Percentiles rank a stretch among this genome's conserved stretches.
phyloP scores from a whole-genome alignment of 2,113 vertebrate genomes.

The Cettia cetti region DNA sequence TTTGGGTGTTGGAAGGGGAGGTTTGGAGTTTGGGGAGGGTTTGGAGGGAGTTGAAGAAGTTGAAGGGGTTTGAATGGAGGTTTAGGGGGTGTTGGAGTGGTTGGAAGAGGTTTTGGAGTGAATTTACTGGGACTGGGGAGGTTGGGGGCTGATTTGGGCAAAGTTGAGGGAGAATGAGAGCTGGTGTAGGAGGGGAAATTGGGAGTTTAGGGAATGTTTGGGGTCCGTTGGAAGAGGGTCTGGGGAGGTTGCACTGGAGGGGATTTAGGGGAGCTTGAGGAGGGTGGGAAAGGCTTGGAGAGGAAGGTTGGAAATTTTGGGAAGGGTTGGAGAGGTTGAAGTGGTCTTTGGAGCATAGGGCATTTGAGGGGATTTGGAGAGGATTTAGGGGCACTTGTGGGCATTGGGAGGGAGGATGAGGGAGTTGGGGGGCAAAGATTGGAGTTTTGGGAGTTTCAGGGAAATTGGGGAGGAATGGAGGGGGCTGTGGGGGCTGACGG shows the following conservation, averaged over 20 bases:
- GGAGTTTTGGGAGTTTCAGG: not conserved
- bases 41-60: not conserved
- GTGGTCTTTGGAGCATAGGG: not conserved
- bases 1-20: not conserved
- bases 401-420: not conserved
- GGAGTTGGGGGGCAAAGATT: not conserved
- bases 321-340: not conserved
- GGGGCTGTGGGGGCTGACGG: not conserved
- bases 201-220: not conserved
- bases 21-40: not conserved
- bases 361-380: not conserved
- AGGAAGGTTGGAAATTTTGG: not conserved
- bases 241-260: not conserved
- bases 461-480: not conserved
- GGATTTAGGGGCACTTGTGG: not conserved
- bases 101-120: not conserved
- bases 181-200: not conserved
- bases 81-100: not conserved
- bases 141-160: not conserved
- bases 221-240: not conserved
- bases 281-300: not conserved
- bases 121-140: not conserved
- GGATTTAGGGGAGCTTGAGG: not conserved
- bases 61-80: not conserved
- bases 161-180: not conserved